phyloP scores from a whole-genome alignment of 2,797 vertebrate species.

The Acanthornis magna region DNA sequence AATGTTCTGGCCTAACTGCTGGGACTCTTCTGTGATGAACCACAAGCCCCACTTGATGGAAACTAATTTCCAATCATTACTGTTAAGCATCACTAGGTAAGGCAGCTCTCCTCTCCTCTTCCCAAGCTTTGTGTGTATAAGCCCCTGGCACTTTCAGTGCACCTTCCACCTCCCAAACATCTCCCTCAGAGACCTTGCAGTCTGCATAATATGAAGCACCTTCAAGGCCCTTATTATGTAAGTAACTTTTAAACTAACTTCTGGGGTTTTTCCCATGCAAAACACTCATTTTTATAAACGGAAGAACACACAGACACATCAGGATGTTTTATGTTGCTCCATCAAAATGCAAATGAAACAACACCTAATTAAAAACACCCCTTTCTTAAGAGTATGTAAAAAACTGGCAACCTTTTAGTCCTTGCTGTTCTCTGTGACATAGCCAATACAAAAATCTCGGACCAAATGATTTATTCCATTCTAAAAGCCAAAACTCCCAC shows the following conservation, averaged over 20 bases:
- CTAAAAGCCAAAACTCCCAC: neutral
- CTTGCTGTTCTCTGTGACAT: neutral
- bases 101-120: neutral
- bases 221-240: neutral
- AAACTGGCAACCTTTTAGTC: neutral
- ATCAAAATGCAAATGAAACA: neutral
- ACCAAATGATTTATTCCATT: neutral
- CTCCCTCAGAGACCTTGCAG: neutral
- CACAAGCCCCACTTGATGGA: neutral
- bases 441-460: neutral
- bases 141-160: neutral
- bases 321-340: neutral
- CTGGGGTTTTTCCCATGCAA: fast-evolving
- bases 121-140: neutral
- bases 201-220: neutral
- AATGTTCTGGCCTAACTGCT: neutral
- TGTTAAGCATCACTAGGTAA: neutral
- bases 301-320: neutral
- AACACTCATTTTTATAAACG: neutral
- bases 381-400: neutral
- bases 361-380: neutral
- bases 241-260: neutral
- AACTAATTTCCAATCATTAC: neutral
- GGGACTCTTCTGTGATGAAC: neutral
- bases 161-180: neutral